Conservation (phyloP, 2,888 invertebrate genomes). For the Brachylomia viminalis region DNA sequence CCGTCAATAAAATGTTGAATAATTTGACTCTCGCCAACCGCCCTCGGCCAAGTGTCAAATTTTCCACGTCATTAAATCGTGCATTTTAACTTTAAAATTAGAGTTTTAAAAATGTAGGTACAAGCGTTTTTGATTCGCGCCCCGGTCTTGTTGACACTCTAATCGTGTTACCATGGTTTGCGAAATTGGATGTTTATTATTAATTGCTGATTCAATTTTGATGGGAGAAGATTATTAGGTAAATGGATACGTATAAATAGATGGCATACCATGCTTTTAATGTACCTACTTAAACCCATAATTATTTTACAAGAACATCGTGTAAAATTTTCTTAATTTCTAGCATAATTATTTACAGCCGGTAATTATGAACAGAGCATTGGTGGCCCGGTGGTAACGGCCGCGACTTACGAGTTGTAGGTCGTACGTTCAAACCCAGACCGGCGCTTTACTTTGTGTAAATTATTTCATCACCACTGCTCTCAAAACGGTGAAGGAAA, state of each 20-base stretch:
- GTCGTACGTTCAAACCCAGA: too few relatives aligned
- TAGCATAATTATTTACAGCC: slow-evolving; percentile 35
- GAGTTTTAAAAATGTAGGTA: slow-evolving; percentile 75
- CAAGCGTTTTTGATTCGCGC: slow-evolving; percentile 64
- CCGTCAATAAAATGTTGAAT: slow-evolving; percentile 84
- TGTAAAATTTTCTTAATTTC: slow-evolving; percentile 7
- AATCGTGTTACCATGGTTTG: slow-evolving; percentile 56
- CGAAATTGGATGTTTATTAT: slow-evolving; percentile 38
- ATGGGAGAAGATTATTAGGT: background rate
- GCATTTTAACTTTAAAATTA: slow-evolving; percentile 79
- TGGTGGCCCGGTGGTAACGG: too few relatives aligned
- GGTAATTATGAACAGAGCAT: slow-evolving; percentile 60
- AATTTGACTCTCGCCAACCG: slow-evolving; percentile 79
- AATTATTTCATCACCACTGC: too few relatives aligned
- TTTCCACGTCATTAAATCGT: slow-evolving; percentile 86
- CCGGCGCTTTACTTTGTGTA: too few relatives aligned
- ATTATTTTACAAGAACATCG: background rate
- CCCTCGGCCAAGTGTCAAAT: slow-evolving; percentile 86
- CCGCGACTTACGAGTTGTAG: too few relatives aligned
- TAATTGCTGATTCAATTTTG: slow-evolving; percentile 34
- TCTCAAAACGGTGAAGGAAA: too few relatives aligned
- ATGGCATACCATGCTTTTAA: background rate
- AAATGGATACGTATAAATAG: background rate
- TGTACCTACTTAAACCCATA: background rate
- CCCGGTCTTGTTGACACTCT: slow-evolving; percentile 63